Conservation (phyloP, 2,113 vertebrate genomes). For the Tichodroma muraria region DNA sequence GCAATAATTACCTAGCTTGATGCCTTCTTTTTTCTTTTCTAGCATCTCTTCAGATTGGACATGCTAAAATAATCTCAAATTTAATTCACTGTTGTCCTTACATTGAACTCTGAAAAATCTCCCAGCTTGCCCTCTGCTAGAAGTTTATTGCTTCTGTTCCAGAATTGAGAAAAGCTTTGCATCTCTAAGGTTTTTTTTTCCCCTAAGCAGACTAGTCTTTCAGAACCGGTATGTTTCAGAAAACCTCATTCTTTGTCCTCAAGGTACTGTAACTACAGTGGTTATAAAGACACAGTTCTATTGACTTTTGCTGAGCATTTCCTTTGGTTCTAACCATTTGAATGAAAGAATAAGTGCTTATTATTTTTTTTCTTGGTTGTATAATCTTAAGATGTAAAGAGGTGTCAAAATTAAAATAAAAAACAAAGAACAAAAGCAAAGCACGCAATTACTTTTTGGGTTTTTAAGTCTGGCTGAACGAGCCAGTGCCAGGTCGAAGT, state of each 20-base stretch:
- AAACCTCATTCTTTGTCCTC: background rate
- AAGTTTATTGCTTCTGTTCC: background rate
- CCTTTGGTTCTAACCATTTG: background rate
- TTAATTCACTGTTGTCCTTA: background rate
- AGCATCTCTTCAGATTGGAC: background rate
- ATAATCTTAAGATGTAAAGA: background rate
- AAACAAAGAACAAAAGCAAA: background rate
- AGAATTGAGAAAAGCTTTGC: background rate
- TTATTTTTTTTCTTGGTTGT: background rate
- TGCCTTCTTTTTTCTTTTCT: background rate
- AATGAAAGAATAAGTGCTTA: background rate
- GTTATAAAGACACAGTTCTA: background rate
- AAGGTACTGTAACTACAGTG: background rate
- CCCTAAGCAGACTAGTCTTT: background rate
- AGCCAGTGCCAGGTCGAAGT: slow-evolving; percentile 92
- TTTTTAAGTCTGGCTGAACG: slow-evolving; percentile 84
- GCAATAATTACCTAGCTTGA: background rate
- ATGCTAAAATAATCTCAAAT: background rate
- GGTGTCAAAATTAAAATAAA: background rate
- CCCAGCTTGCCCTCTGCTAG: background rate
- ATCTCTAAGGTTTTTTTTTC: fast-evolving
- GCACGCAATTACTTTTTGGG: slow-evolving; percentile 80
- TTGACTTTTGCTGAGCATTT: background rate
- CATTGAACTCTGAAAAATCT: background rate
- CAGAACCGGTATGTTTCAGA: background rate